These are phyloP conservation scores for Salvelinus alpinus DNA, from an alignment of 2,113 vertebrate genomes.

Conservation along the genomic window DNA sequence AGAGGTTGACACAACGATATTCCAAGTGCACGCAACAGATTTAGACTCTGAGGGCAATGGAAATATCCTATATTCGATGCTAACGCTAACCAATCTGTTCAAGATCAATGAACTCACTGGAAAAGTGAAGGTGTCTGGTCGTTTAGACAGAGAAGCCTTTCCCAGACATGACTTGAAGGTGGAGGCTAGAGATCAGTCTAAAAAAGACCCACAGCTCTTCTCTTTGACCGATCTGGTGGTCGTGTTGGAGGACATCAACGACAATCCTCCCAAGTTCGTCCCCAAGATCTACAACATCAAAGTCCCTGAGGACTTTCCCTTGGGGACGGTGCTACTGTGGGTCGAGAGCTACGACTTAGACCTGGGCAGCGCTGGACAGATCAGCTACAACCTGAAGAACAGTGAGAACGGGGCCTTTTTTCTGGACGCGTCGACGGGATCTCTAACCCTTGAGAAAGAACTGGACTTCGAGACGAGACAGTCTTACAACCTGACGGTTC, in stretches of 20 bases:
- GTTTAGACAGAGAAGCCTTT: conserved; percentile 84
- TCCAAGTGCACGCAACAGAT: conserved; percentile 80
- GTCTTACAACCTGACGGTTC: conserved; percentile 87
- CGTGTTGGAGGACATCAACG: conserved; percentile 87
- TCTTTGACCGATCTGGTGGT: conserved; percentile 79
- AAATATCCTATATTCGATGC: conserved; percentile 79
- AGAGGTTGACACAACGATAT: conserved; percentile 76
- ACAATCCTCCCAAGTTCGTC: conserved; percentile 88
- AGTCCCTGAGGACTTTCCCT: conserved; percentile 87
- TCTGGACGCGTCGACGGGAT: conserved; percentile 81
- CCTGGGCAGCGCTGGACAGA: conserved; percentile 78
- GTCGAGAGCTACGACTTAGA: conserved; percentile 89
- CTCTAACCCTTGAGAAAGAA: conserved; percentile 84
- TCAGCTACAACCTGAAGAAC: conserved; percentile 83
- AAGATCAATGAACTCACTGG: conserved; percentile 83
- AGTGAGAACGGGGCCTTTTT: conserved; percentile 79
- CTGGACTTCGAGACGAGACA: conserved; percentile 87
- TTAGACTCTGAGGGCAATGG: conserved; percentile 81
- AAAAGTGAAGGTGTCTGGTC: conserved; percentile 78
- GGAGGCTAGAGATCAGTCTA: conserved; percentile 86
- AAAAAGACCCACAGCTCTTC: conserved; percentile 77
- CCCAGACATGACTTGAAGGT: conserved; percentile 81
- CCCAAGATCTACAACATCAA: conserved; percentile 80
- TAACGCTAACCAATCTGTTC: conserved; percentile 84
- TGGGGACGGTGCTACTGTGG: conserved; percentile 84